These are phyloP conservation scores for Penaeus monodon DNA, from an alignment of 2,888 invertebrate species.

Conservation along the genomic window DNA sequence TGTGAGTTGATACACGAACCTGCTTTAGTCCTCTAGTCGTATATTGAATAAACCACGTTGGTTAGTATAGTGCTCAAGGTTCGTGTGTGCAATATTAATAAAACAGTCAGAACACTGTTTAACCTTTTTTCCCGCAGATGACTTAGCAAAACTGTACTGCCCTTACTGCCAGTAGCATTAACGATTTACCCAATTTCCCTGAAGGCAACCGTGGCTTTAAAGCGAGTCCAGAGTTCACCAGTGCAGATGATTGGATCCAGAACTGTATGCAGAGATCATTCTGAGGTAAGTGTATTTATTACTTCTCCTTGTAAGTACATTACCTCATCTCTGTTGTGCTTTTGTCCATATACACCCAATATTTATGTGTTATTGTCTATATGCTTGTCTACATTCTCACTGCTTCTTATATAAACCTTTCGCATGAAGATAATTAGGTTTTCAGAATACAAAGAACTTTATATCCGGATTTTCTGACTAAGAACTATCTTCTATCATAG, in stretches of 20 bases:
- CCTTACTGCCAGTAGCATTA: too few species aligned
- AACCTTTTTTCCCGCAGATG: too few species aligned
- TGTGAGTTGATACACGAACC: too few species aligned
- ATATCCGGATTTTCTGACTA: background rate
- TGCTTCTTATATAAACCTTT: background rate
- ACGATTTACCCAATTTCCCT: background rate
- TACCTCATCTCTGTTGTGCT: too few species aligned
- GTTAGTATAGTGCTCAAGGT: too few species aligned
- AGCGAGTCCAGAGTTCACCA: conserved; percentile 92
- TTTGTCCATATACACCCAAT: background rate
- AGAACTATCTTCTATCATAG: conserved; percentile 73
- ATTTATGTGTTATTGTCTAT: background rate
- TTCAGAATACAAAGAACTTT: background rate
- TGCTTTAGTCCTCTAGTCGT: too few species aligned
- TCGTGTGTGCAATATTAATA: too few species aligned
- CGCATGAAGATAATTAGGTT: too few species aligned
- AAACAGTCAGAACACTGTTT: too few species aligned
- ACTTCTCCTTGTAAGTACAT: too few species aligned
- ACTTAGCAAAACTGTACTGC: too few species aligned
- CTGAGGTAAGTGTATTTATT: conserved; percentile 76
- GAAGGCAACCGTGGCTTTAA: conserved; percentile 90
- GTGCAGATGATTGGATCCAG: conserved; percentile 86
- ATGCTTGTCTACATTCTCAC: background rate
- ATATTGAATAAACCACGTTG: too few species aligned
- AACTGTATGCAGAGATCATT: conserved; percentile 81